Conservation (phyloP, 2,888 invertebrate genomes). For the Drosophila infuscata region DNA sequence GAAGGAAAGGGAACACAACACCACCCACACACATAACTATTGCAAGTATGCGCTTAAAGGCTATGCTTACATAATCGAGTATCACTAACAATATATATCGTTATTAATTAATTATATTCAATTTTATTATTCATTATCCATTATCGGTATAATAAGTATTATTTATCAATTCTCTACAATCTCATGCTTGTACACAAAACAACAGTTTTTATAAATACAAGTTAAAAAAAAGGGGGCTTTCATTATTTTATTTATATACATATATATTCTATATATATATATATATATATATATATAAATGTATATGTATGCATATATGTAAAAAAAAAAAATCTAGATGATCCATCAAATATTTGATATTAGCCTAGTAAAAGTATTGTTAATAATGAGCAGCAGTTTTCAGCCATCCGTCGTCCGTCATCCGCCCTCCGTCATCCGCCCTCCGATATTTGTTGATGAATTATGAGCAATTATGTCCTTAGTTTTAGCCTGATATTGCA, state of each 20-base stretch:
- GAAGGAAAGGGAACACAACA: slow-evolving; percentile 35
- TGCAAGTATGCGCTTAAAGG: slow-evolving; percentile 63
- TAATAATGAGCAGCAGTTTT: slow-evolving; percentile 45
- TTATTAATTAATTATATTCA: slow-evolving; percentile 53
- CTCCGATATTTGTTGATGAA: slow-evolving; percentile 24
- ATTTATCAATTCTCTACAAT: slow-evolving; percentile 67
- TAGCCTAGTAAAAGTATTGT: slow-evolving; percentile 70
- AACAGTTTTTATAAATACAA: slow-evolving; percentile 72
- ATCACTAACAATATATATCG: slow-evolving; percentile 77
- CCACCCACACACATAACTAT: slow-evolving; percentile 35
- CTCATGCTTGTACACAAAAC: slow-evolving; percentile 68
- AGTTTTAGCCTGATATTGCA: slow-evolving; percentile 52
- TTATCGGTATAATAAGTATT: slow-evolving; percentile 25
- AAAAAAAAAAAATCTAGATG: slow-evolving; percentile 75
- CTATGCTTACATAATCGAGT: slow-evolving; percentile 75
- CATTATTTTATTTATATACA: slow-evolving; percentile 21
- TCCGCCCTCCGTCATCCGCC: not conserved
- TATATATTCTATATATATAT: slow-evolving; percentile 5
- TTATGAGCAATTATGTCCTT: slow-evolving; percentile 64
- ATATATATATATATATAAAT: slow-evolving; percentile 12
- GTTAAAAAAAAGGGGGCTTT: slow-evolving; percentile 53
- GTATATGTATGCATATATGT: slow-evolving; percentile 28
- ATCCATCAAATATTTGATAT: slow-evolving; percentile 76
- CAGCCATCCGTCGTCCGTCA: not conserved
- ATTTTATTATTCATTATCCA: slow-evolving; percentile 39